phyloP scores from a whole-genome alignment of 2,888 invertebrate species.

The Dichetophora obliterata region DNA sequence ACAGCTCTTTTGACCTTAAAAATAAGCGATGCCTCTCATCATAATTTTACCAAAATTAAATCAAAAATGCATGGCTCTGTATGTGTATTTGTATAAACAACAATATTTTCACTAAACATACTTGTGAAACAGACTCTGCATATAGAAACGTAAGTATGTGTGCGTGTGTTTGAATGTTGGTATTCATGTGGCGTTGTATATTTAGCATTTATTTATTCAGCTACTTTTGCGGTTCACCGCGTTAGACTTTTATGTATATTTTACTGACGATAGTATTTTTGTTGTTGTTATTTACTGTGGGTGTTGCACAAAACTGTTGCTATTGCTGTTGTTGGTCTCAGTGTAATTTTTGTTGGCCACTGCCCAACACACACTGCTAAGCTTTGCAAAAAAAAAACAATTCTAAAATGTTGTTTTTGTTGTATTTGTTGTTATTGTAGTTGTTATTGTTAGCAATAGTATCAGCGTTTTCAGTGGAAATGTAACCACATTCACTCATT shows the following conservation, averaged over 20 bases:
- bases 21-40: not conserved
- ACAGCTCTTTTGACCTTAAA: not conserved
- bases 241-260: constrained; percentile 28
- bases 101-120: too few species aligned
- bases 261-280: constrained; percentile 10
- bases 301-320: not conserved
- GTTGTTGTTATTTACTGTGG: constrained; percentile 7
- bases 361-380: not conserved
- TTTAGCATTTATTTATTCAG: constrained; percentile 57
- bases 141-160: constrained; percentile 30
- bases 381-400: too few species aligned
- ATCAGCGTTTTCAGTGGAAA: not conserved
- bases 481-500: not conserved
- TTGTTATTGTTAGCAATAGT: not conserved
- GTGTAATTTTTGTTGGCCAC: constrained; percentile 16
- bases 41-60: constrained; percentile 30
- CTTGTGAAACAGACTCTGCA: too few species aligned
- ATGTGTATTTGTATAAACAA: too few species aligned
- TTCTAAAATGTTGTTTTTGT: not conserved
- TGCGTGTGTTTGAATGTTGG: constrained; percentile 30
- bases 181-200: constrained; percentile 24
- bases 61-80: constrained; percentile 20
- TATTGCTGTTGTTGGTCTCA: constrained; percentile 10
- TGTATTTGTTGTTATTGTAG: not conserved
- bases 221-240: constrained; percentile 64